These are phyloP conservation scores for Tetrax tetrax DNA, from an alignment of 2,113 vertebrate species.

Conservation along the genomic window DNA sequence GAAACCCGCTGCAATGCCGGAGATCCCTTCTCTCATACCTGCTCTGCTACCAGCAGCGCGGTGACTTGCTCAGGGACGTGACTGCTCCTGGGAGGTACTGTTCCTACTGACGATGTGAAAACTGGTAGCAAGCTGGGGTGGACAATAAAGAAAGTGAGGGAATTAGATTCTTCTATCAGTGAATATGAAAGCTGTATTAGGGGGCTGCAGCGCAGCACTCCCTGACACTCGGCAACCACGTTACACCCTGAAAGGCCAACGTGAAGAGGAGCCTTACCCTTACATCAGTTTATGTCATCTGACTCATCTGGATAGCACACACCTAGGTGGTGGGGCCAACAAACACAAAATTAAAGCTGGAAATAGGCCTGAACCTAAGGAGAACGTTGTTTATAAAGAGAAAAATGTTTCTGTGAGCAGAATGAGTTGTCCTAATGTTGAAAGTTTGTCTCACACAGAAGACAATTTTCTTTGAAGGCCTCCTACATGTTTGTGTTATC, in stretches of 20 bases:
- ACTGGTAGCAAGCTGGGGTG: not conserved
- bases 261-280: not conserved
- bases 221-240: not conserved
- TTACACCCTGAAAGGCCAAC: not conserved
- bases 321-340: fast-evolving
- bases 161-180: not conserved
- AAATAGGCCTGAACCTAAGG: not conserved
- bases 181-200: not conserved
- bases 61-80: fast-evolving
- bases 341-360: not conserved
- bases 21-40: not conserved
- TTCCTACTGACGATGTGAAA: not conserved
- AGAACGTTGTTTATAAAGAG: not conserved
- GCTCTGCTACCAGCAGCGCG: not conserved
- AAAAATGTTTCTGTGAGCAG: not conserved
- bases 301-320: not conserved
- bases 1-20: not conserved
- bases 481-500: not conserved
- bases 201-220: fast-evolving
- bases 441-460: not conserved
- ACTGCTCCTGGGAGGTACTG: not conserved
- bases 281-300: not conserved
- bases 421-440: not conserved
- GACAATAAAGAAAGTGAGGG: not conserved
- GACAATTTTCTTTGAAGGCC: not conserved